Conservation (phyloP, 53 echinoderm and acorn worm species). For the Holothuria leucospilota region DNA sequence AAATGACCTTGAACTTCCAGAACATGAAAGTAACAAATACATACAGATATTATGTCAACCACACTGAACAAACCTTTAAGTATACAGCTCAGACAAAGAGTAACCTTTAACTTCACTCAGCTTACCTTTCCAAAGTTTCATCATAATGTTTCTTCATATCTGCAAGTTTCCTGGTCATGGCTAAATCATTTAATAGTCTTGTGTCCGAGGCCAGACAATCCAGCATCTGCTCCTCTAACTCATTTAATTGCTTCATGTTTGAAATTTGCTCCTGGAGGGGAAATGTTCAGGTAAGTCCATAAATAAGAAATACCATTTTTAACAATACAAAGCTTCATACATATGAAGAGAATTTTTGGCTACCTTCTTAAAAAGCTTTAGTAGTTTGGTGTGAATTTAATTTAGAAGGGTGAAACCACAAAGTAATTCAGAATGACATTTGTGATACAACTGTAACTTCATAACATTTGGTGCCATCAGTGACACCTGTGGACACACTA, state of each 20-base stretch:
- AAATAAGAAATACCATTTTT: neutral
- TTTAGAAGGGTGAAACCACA: too few species aligned
- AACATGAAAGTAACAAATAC: too few species aligned
- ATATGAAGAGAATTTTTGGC: neutral
- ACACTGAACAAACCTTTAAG: too few species aligned
- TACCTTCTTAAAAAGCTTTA: neutral
- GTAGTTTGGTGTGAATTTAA: too few species aligned
- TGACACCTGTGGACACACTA: too few species aligned
- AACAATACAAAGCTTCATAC: neutral
- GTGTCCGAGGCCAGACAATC: slow-evolving; percentile 89
- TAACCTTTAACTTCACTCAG: neutral
- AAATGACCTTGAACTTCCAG: too few species aligned
- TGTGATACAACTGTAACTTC: too few species aligned
- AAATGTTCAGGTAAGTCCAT: neutral
- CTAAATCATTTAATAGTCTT: slow-evolving; percentile 86
- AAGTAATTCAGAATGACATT: too few species aligned
- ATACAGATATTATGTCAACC: too few species aligned
- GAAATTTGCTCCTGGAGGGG: slow-evolving; percentile 82
- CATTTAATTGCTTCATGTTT: slow-evolving; percentile 90
- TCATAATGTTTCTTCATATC: slow-evolving; percentile 96
- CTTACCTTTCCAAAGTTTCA: slow-evolving; percentile 97
- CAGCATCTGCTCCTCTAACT: slow-evolving; percentile 93
- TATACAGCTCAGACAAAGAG: neutral
- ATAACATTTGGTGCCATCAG: too few species aligned
- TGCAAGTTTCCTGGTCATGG: slow-evolving; percentile 93